A percentile compares a stretch with the other conserved stretches of the same genome.
Evolutionary conservation across 1,140 invertebrate species (phyloP).

Genomic region (Neodiprion pinetum): DNA sequence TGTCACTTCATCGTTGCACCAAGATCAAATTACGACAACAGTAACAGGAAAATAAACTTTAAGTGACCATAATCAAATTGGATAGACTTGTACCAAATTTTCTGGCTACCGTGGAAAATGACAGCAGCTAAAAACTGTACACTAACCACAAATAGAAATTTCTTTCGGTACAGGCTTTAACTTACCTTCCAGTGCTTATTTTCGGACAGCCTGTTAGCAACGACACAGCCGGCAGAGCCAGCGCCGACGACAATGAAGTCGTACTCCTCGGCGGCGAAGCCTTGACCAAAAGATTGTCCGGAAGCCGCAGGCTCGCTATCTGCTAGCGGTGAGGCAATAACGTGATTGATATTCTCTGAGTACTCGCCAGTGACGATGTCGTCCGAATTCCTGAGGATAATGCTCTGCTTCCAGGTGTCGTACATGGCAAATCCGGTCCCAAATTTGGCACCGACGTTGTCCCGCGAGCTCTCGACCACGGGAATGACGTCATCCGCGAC

Average conservation of each 20-base stretch:
- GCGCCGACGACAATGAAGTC: conserved; percentile 69
- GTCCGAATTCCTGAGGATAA: neutral
- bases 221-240: conserved; percentile 72
- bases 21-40: too few species aligned
- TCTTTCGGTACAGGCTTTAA: neutral
- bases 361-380: conserved; percentile 24
- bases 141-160: too few species aligned
- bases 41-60: too few species aligned
- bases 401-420: conserved; percentile 21
- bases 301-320: conserved; percentile 12
- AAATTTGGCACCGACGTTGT: neutral
- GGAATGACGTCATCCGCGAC: conserved; percentile 8
- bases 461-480: neutral
- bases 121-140: too few species aligned
- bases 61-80: too few species aligned
- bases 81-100: too few species aligned
- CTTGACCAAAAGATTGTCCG: conserved; percentile 4
- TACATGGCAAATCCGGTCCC: conserved; percentile 15
- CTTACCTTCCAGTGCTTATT: conserved; percentile 60
- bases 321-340: conserved; percentile 12
- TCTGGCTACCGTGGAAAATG: too few species aligned
- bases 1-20: too few species aligned
- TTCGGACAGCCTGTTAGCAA: conserved; percentile 70
- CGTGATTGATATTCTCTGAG: conserved; percentile 23
- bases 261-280: conserved; percentile 43